Base-by-base conservation (phyloP, 2,888 invertebrate genomes). In the Teleiodes luculella region DNA sequence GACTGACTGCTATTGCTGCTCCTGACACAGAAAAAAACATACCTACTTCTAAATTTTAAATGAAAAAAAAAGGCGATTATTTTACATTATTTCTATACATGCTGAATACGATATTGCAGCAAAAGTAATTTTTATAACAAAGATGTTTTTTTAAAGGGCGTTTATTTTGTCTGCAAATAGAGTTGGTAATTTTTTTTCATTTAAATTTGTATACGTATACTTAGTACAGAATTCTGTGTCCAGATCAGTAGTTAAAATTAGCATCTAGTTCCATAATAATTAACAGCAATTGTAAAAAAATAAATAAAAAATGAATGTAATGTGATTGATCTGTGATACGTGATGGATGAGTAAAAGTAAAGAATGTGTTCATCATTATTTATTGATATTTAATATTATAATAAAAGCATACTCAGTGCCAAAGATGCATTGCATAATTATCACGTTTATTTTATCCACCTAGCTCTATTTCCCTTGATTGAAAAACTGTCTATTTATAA, bases 391-490 rank as follows among this genome's bases (percentile, higher is more conserved):
- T 73, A 72, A 24, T 6, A 24, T 24, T 71, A 68, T 60, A 83
- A 80, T 84, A 83, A 85, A 85, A 70, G 86, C 86, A 86, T 75
- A 80, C 70, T 74, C 83, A 87, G 78, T 88, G 88, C 86, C 82
- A 86, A 86, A 85, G 86, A 85, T 70, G 88, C 88, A 86, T 86
- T 88, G 85, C 73, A 78, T 77, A 81, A 78, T 61, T 64, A 63
- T 67, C 54, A n/a, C 65, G 62, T 65, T 65, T 35, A 20, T 20
- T 37, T 49, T 7, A 35, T 60, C 24, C 20, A 11, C 20, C 18
- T 47, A 11, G 33, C 41, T 39, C 33, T 14, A 5, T 7, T 7
- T 18, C 18, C 10, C 20, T 18, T 18, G 16, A 39, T 16, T 24
- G 24, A 24, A 24, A 24, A 6, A 24, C n/a, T n/a, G n/a, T n/a